These are phyloP conservation scores for Conus canariensis DNA, from an alignment of 2,888 invertebrate genomes.

Conservation along the genomic window DNA sequence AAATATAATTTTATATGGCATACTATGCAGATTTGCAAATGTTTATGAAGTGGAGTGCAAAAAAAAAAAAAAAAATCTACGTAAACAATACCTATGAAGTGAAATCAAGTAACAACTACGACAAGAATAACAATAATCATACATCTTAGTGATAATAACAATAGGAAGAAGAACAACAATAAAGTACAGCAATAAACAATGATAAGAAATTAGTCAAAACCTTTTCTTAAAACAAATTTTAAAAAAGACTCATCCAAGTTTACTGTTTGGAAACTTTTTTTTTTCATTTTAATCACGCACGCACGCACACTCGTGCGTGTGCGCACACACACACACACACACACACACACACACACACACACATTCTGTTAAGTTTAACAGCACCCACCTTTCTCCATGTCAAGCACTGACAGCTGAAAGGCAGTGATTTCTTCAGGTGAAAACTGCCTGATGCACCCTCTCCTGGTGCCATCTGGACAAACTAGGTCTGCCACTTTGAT, in stretches of 20 bases:
- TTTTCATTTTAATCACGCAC: not conserved
- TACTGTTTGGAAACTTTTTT: too few relatives aligned
- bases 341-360: not conserved
- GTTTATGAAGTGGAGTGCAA: too few relatives aligned
- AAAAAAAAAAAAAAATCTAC: too few relatives aligned
- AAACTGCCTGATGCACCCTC: not conserved
- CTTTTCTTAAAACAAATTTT: too few relatives aligned
- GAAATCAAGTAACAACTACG: too few relatives aligned
- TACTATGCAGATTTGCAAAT: too few relatives aligned
- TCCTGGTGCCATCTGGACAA: not conserved
- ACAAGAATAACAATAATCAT: too few relatives aligned
- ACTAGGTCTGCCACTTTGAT: not conserved
- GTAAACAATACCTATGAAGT: too few relatives aligned
- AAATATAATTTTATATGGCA: too few relatives aligned
- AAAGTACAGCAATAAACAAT: not conserved
- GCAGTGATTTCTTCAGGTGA: not conserved
- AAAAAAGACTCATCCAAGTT: too few relatives aligned
- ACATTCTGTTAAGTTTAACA: not conserved
- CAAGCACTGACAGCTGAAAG: not conserved
- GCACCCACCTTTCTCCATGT: not conserved
- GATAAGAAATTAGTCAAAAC: not conserved
- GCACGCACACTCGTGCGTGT: not conserved
- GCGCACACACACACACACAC: not conserved
- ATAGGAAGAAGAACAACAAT: not conserved
- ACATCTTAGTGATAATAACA: too few relatives aligned